Evolutionary conservation across 2,113 vertebrate species (phyloP).

Genomic region (Xyliphius kryptos): DNA sequence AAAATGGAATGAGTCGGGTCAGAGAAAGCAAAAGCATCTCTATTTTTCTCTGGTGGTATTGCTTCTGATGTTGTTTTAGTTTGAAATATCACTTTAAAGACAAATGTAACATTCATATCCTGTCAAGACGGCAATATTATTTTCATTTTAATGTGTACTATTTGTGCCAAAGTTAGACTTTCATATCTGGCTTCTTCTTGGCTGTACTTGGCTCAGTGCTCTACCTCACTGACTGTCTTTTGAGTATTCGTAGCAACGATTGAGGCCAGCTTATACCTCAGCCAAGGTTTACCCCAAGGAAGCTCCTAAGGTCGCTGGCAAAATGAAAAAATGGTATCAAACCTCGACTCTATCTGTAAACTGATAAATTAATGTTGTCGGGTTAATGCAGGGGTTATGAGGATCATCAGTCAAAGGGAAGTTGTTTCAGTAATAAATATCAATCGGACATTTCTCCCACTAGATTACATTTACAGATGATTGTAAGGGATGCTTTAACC

Average conservation of each 20-base stretch:
- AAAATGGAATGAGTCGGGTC: too few relatives aligned
- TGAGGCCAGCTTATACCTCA: conserved; percentile 19
- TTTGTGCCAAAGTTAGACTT: conserved; percentile 8
- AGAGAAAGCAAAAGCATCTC: too few relatives aligned
- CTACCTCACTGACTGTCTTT: neutral
- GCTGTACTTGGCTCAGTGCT: neutral
- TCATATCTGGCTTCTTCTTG: neutral
- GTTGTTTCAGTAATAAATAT: conserved; percentile 30
- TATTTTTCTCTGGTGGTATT: too few relatives aligned
- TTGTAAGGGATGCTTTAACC: neutral
- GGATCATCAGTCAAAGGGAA: conserved; percentile 30
- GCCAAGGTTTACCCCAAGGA: conserved; percentile 15
- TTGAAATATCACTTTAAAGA: neutral
- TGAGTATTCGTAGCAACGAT: conserved; percentile 30
- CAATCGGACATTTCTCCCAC: neutral
- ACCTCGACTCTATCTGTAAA: neutral
- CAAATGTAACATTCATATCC: neutral
- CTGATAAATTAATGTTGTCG: conserved; percentile 11
- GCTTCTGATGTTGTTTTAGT: neutral
- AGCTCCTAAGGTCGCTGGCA: neutral
- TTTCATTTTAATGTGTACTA: neutral
- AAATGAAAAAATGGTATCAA: neutral
- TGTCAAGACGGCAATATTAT: neutral
- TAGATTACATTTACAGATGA: conserved; percentile 20
- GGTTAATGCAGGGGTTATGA: conserved; percentile 40